Percentiles rank a stretch among this genome's conserved stretches.
Conservation (phyloP, 2,797 vertebrate genomes). For the Sebastolobus altivelis region DNA sequence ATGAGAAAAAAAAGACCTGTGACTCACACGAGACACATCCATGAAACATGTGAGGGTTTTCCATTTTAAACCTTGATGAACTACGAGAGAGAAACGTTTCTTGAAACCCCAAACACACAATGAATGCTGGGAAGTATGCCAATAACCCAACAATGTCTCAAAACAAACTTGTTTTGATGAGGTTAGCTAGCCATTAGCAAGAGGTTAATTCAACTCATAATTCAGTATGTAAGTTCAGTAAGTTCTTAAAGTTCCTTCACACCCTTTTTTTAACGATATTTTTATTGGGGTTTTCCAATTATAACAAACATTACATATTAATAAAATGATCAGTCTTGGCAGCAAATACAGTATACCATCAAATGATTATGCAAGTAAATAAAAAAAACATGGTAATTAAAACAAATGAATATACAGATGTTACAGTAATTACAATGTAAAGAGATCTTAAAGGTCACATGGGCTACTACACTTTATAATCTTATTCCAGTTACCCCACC, state of each 20-base stretch:
- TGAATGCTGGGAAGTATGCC: conserved; percentile 10
- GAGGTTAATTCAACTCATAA: conserved; percentile 10
- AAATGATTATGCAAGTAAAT: no score
- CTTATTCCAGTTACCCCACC: no score
- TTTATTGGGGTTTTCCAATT: no score
- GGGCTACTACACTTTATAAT: no score
- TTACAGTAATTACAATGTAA: no score
- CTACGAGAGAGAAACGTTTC: not conserved
- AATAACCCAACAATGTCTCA: conserved; percentile 4
- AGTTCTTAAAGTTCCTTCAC: not conserved
- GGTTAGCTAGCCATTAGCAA: not conserved
- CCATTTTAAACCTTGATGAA: not conserved
- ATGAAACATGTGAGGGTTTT: not conserved
- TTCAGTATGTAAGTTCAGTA: not conserved
- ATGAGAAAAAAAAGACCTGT: not conserved
- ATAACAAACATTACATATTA: no score
- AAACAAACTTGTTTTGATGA: not conserved
- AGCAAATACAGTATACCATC: no score
- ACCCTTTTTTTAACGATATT: not conserved
- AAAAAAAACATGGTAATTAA: no score
- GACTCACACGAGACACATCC: not conserved
- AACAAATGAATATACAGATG: no score
- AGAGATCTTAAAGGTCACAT: no score
- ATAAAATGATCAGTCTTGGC: no score
- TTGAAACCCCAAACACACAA: not conserved